Evolutionary conservation across 2,113 vertebrate genomes (phyloP).

Genomic region (Pseudorhombus dupliciocellatus): DNA sequence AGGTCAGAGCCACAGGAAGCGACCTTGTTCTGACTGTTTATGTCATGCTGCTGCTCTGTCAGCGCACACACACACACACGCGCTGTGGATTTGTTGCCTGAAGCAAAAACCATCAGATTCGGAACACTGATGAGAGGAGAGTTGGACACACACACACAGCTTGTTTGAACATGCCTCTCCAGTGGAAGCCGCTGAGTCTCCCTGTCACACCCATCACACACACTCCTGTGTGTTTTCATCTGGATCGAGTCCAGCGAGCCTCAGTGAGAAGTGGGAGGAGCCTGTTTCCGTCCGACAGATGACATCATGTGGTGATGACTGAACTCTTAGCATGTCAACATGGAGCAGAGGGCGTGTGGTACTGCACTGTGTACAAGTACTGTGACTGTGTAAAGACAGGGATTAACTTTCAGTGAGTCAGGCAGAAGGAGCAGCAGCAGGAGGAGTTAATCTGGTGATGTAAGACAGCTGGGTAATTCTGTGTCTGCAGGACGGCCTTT

Average conservation of each 20-base stretch:
- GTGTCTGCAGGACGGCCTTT: slow-evolving; percentile 29
- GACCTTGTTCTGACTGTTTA: too few relatives aligned
- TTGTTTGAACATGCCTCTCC: slow-evolving; percentile 13
- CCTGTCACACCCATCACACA: slow-evolving; percentile 32
- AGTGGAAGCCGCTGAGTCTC: slow-evolving; percentile 20
- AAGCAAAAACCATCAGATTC: slow-evolving; percentile 42
- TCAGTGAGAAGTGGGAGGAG: too few relatives aligned
- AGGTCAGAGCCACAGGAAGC: too few relatives aligned
- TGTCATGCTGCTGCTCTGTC: too few relatives aligned
- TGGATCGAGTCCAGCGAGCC: too few relatives aligned
- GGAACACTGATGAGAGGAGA: slow-evolving; percentile 15
- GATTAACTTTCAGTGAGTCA: background rate
- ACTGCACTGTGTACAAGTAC: too few relatives aligned
- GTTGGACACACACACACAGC: background rate
- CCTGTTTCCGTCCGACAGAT: too few relatives aligned
- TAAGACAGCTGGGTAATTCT: slow-evolving; percentile 7
- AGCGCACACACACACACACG: background rate
- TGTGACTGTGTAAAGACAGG: too few relatives aligned
- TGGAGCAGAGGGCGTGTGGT: too few relatives aligned
- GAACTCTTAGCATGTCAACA: too few relatives aligned
- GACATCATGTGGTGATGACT: too few relatives aligned
- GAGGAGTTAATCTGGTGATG: slow-evolving; percentile 46
- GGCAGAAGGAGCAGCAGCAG: slow-evolving; percentile 18
- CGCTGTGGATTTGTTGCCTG: slow-evolving; percentile 6
- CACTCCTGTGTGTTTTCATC: background rate